These are phyloP conservation scores for Bombus turneri DNA, from an alignment of 1,140 invertebrate species.

Conservation along the genomic window DNA sequence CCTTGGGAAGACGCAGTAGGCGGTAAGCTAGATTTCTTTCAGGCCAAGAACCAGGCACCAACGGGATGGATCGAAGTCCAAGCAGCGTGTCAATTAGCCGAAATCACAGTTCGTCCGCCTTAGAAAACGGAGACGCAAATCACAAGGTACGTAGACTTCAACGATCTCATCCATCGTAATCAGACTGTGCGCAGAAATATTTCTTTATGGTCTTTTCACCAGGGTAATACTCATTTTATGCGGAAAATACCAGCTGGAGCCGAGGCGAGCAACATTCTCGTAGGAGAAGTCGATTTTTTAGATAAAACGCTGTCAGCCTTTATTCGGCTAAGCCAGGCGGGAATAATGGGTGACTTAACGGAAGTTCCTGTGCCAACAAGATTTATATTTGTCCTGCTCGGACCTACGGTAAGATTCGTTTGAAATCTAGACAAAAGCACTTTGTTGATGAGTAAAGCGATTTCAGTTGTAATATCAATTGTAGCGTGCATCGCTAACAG, in stretches of 20 bases:
- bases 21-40: constrained; percentile 78
- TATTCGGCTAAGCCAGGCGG: constrained; percentile 93
- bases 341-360: constrained; percentile 96
- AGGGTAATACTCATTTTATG: constrained; percentile 97
- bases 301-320: constrained; percentile 96
- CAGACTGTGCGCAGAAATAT: background rate
- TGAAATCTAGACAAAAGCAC: background rate
- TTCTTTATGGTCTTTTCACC: constrained; percentile 63
- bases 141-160: constrained; percentile 79
- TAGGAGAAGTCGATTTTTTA: constrained; percentile 98
- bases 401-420: constrained; percentile 86
- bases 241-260: constrained; percentile 98
- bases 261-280: constrained; percentile 98
- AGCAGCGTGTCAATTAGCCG: constrained; percentile 90
- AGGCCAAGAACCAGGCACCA: constrained; percentile 79
- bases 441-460: background rate
- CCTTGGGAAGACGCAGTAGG: constrained; percentile 68
- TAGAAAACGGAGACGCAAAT: constrained; percentile 87
- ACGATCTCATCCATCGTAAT: background rate
- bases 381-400: constrained; percentile 97
- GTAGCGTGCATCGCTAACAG: background rate
- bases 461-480: background rate
- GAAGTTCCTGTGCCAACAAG: constrained; percentile 98
- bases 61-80: constrained; percentile 89
- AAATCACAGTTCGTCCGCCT: constrained; percentile 88